Evolutionary conservation across 2,888 invertebrate genomes (phyloP), one percentile per base, ranked within the genome.

Genomic region (Agapetus fuscipes): DNA sequence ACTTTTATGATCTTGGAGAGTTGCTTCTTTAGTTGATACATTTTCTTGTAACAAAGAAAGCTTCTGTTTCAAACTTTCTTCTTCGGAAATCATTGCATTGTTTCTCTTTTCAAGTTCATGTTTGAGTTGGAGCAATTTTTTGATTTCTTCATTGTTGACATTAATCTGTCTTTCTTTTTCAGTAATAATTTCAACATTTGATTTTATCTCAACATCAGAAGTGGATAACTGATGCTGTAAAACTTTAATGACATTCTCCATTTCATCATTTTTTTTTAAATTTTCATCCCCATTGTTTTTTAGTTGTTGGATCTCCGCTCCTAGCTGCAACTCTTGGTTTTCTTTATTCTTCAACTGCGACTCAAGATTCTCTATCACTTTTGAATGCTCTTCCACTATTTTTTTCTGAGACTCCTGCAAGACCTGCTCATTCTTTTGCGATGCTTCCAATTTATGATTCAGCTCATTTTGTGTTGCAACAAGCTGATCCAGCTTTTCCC

Each of bases 121-220:
- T 53, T 70, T 74, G 30, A 50, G 57, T 42, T 68, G 66, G 37
- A 58, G 55, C 10, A 54, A 53, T 57, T 62, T 64, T 47, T 55
- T 58, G 2, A 64, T 53, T 51, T 66, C 64, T 33, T 64, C 62
- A 43, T 56, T 64, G 6, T 63, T 51, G 51, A 61, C 56, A 17
- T 53, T 48, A 17, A 72, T 54, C 58, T 73, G 68, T 2, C 64
- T 61, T 49, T 71, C 67, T 53, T 73, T 69, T 56, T 72, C 68
- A 35, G 45, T 49, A 3, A 72, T 54, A 16, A 64, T 58, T 54
- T 65, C 65, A 49, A 59, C 48, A 50, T 67, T 70, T 1, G 66
- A 65, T 54, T 63, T 66, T 10, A 69, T 53, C 50, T 73, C 72
- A 17, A 61, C 58, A 54, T 64, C 62, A 24, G 64, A 52, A 63